Conservation (phyloP, 2,888 invertebrate genomes). For the Drepanosiphum platanoidis region DNA sequence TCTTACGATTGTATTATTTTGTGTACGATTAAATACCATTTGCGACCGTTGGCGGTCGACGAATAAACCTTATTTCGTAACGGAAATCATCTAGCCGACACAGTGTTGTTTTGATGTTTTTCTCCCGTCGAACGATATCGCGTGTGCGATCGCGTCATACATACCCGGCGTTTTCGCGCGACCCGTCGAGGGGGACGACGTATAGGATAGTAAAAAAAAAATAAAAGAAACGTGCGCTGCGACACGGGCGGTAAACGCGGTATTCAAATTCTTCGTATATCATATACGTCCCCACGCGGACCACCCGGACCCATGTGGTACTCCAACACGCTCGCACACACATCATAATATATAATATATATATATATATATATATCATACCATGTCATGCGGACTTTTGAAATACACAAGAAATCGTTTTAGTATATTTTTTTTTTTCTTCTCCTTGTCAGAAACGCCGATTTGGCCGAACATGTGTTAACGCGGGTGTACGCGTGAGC, state of each 20-base stretch:
- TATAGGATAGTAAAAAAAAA: too few relatives aligned
- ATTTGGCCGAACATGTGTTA: conserved; percentile 55
- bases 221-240: neutral
- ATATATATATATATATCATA: neutral
- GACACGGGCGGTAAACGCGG: neutral
- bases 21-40: too few relatives aligned
- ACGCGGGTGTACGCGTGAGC: neutral
- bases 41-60: too few relatives aligned
- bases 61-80: too few relatives aligned
- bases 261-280: neutral
- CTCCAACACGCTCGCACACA: neutral
- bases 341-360: neutral
- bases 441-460: conserved; percentile 38
- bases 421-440: neutral
- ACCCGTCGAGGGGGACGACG: neutral
- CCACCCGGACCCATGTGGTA: conserved; percentile 50
- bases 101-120: neutral
- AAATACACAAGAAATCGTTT: conserved; percentile 52
- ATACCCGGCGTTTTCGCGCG: neutral
- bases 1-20: too few relatives aligned
- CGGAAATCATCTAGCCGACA: too few relatives aligned
- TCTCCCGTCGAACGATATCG: neutral
- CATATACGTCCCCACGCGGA: neutral
- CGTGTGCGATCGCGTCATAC: neutral
- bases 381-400: conserved; percentile 52